These are phyloP conservation scores for Micrasema minimum DNA, from an alignment of 1,140 invertebrate genomes.

Conservation along the genomic window DNA sequence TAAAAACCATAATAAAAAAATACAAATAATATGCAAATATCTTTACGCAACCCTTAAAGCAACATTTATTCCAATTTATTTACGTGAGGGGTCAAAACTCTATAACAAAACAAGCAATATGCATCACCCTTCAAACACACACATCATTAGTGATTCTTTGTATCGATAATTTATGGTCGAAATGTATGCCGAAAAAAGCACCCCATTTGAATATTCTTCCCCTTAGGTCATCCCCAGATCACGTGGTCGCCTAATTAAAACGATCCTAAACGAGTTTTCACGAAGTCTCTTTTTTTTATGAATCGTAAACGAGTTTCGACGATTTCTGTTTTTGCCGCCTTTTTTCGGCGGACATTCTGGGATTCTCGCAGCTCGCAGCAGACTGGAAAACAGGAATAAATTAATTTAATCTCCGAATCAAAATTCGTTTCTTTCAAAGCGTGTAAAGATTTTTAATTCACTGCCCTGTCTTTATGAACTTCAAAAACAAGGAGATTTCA, in stretches of 20 bases:
- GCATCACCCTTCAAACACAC: conserved; percentile 24
- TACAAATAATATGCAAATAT: too few relatives aligned
- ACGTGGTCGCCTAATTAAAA: conserved; percentile 31
- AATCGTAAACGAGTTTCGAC: conserved; percentile 32
- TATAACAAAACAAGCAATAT: not conserved
- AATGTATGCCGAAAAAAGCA: too few relatives aligned
- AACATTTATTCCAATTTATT: too few relatives aligned
- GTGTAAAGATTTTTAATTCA: conserved; percentile 11
- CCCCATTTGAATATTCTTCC: not conserved
- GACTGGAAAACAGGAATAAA: conserved; percentile 20
- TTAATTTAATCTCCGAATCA: conserved; percentile 30
- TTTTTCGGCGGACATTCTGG: conserved; percentile 25
- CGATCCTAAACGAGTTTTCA: conserved; percentile 33
- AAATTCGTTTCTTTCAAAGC: conserved; percentile 16
- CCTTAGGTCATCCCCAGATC: conserved; percentile 10
- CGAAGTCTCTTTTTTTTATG: conserved; percentile 20
- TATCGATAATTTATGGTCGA: not conserved
- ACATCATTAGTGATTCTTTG: conserved; percentile 17
- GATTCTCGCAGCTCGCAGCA: too few relatives aligned
- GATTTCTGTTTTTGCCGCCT: conserved; percentile 27
- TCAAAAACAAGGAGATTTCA: too few relatives aligned
- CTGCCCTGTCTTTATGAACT: too few relatives aligned
- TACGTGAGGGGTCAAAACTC: conserved; percentile 1
- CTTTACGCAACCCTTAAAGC: too few relatives aligned
- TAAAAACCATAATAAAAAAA: too few relatives aligned